Evolutionary conservation across 2,113 vertebrate genomes (phyloP).

Genomic region (Takifugu bimaculatus): DNA sequence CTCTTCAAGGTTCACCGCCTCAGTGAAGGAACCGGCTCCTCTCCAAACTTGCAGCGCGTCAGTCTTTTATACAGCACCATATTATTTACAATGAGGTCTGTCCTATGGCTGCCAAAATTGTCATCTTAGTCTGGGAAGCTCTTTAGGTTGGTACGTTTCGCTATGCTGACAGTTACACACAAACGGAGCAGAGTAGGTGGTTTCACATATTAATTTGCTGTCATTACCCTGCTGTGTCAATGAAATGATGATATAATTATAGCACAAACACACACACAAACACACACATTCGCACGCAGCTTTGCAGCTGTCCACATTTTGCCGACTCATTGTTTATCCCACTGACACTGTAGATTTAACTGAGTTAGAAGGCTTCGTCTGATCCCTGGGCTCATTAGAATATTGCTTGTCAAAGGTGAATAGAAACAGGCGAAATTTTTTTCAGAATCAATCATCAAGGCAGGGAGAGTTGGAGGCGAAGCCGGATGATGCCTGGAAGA

Average conservation of each 20-base stretch:
- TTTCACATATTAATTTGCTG: not conserved
- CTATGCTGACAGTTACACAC: not conserved
- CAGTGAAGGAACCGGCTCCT: constrained; percentile 4
- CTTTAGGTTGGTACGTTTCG: no score
- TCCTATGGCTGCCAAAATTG: not conserved
- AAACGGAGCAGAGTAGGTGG: not conserved
- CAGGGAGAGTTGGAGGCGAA: not conserved
- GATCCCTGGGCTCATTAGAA: constrained; percentile 46
- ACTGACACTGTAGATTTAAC: constrained; percentile 54
- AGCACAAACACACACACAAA: constrained; percentile 7
- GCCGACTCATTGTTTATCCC: constrained; percentile 55
- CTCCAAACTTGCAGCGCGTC: not conserved
- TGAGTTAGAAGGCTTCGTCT: constrained; percentile 44
- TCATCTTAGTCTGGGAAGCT: not conserved
- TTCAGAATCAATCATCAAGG: constrained; percentile 11
- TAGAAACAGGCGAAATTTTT: constrained; percentile 19
- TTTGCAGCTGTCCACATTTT: constrained; percentile 32
- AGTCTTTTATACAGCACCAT: not conserved
- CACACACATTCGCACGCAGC: constrained; percentile 16
- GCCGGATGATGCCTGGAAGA: no score
- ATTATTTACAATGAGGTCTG: not conserved
- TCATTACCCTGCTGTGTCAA: not conserved
- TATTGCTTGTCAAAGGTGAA: constrained; percentile 19
- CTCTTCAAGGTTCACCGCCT: constrained; percentile 8
- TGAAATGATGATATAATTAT: not conserved